phyloP scores from a whole-genome alignment of 2,888 invertebrate genomes.

The Tachystola acroxantha region DNA sequence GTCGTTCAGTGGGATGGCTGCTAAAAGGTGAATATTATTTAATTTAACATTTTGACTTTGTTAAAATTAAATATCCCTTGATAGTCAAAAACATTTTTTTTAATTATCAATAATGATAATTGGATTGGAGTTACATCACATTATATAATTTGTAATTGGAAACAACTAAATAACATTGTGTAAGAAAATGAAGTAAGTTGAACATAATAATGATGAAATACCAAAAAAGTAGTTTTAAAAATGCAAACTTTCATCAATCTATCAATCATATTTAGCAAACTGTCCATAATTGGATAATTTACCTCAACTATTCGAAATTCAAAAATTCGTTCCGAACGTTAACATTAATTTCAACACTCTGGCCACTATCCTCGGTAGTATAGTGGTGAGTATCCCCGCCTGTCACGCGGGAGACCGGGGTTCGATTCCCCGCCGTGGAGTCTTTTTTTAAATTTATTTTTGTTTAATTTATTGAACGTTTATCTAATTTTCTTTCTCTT shows the following conservation, averaged over 20 bases:
- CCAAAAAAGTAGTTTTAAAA: too few species aligned
- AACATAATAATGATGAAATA: too few species aligned
- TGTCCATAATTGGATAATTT: not conserved
- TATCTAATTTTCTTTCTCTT: slow-evolving; percentile 7
- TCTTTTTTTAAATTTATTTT: slow-evolving; percentile 29
- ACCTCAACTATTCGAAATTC: not conserved
- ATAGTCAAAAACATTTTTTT: too few species aligned
- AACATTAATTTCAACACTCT: not conserved
- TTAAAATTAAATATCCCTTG: too few species aligned
- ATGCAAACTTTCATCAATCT: not conserved
- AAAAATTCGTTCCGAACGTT: not conserved
- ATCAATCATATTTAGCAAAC: not conserved
- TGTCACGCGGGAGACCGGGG: slow-evolving; percentile 79
- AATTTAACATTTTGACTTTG: too few species aligned
- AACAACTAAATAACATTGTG: slow-evolving; percentile 17
- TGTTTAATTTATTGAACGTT: slow-evolving; percentile 12
- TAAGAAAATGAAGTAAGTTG: slow-evolving; percentile 11
- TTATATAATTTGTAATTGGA: not conserved
- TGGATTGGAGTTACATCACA: not conserved
- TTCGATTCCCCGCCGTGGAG: slow-evolving; percentile 78
- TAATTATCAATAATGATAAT: not conserved
- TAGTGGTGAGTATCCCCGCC: slow-evolving; percentile 79
- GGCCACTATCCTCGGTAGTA: slow-evolving; percentile 65
- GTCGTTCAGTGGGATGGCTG: slow-evolving; percentile 65
- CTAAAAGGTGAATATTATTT: slow-evolving; percentile 58